Evolutionary conservation across 2,888 invertebrate species (phyloP).

Genomic region (Apotomis turbidana): DNA sequence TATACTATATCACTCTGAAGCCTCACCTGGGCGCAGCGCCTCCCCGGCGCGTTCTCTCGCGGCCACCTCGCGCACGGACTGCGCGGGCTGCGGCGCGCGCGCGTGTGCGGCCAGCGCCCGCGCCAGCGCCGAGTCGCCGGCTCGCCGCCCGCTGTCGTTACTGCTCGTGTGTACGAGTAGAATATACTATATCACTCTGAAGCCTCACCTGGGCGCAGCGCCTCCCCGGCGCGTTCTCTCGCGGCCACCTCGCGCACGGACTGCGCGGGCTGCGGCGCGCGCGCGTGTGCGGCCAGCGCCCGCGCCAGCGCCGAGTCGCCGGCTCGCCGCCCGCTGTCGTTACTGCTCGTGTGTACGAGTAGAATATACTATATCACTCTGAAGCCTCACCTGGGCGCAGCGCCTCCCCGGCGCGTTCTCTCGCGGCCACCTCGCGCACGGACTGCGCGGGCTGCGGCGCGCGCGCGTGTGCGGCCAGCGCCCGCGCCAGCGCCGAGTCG

Average conservation of each 20-base stretch:
- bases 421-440: constrained; percentile 52
- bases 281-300: constrained; percentile 49
- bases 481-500: constrained; percentile 57
- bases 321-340: constrained; percentile 51
- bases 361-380: too few relatives aligned
- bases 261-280: constrained; percentile 52
- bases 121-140: constrained; percentile 61
- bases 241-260: constrained; percentile 52
- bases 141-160: constrained; percentile 49
- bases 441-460: constrained; percentile 52
- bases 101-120: constrained; percentile 51
- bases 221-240: constrained; percentile 39
- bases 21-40: constrained; percentile 50
- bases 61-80: constrained; percentile 52
- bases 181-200: too few relatives aligned
- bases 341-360: too few relatives aligned
- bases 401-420: constrained; percentile 29
- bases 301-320: constrained; percentile 61
- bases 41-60: constrained; percentile 41
- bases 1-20: too few relatives aligned
- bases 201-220: constrained; percentile 50
- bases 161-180: too few relatives aligned
- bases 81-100: constrained; percentile 52
- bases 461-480: constrained; percentile 49
- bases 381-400: constrained; percentile 49